Percentiles rank a stretch among this genome's conserved stretches.
Evolutionary conservation across 2,888 invertebrate species (phyloP).

Genomic region (Drosophila anomelani): DNA sequence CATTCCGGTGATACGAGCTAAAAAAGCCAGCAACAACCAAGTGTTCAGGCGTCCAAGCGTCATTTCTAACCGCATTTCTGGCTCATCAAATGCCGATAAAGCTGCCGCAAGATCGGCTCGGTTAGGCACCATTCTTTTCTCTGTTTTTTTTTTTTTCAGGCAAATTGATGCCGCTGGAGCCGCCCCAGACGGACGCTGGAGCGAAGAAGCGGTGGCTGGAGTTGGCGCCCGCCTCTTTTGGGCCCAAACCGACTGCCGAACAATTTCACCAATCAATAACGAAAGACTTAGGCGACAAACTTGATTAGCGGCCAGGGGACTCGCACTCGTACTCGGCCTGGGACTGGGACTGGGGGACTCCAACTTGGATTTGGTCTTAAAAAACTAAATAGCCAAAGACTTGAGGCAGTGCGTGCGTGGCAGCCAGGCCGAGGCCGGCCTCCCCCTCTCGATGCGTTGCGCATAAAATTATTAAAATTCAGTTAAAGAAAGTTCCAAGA

Average conservation of each 20-base stretch:
- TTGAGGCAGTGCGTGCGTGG: constrained; percentile 61
- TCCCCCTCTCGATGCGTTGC: constrained; percentile 58
- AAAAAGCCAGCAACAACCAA: constrained; percentile 8
- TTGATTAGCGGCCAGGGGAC: constrained; percentile 67
- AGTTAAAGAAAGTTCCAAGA: constrained; percentile 77
- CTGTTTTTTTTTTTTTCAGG: background rate
- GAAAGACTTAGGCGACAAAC: constrained; percentile 80
- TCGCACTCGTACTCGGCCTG: constrained; percentile 13
- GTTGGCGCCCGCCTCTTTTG: constrained; percentile 39
- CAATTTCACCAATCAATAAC: constrained; percentile 81
- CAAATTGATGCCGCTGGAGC: constrained; percentile 52
- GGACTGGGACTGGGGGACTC: constrained; percentile 5
- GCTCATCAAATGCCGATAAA: constrained; percentile 38
- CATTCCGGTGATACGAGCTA: constrained; percentile 21
- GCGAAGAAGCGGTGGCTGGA: constrained; percentile 14
- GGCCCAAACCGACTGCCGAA: constrained; percentile 37
- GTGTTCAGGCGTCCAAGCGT: constrained; percentile 8
- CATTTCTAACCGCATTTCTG: constrained; percentile 43
- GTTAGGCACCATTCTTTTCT: constrained; percentile 46
- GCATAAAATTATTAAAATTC: constrained; percentile 81
- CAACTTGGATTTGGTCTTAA: constrained; percentile 13
- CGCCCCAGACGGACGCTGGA: constrained; percentile 42
- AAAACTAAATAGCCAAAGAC: constrained; percentile 21
- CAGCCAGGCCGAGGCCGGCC: constrained; percentile 27
- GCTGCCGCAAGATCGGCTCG: constrained; percentile 37